Evolutionary conservation across 2,888 invertebrate genomes (phyloP), one percentile per base, ranked within the genome.

Genomic region (Hypsopygia costalis): DNA sequence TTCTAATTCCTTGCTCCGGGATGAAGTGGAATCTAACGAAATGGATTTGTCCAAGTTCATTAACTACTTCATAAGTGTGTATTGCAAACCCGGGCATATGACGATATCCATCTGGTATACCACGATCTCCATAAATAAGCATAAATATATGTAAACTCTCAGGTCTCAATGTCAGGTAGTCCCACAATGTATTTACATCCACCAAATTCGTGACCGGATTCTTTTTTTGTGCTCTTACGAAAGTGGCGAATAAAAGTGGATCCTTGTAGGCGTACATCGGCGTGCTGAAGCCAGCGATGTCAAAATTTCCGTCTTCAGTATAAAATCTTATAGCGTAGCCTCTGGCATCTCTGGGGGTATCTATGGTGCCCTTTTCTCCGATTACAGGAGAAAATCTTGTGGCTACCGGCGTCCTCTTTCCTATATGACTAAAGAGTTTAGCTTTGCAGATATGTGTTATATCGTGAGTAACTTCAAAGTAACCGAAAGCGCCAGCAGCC

Each of bases 31-130:
- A 97, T 89, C 97, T 96, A 52, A 95, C 93, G 68, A 94, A 97
- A 49, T 93, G 86, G 6, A 91, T 81, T 40, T 93, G 90, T 0
- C 93, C 92, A 3, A 91, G 77, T 9, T 83, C 89, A 74, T 97
- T 97, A 7, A 96, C 91, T 43, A 97, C 80, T 74, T 97, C 96
- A 74, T 94, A 98, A 0, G 97, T 96, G 69, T 98, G 97, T 0
- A 95, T 95, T 3, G 96, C 95, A 62, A 96, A 98, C 10, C 97
- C 97, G 59, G 97, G 95, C 97, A 98, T 97, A 74, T 94, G 93
- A 20, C 97, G 91, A 76, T 92, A 94, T 3, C 97, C 97, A 71
- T 97, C 94, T 0, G 97, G 97, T 45, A 95, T 95, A 8, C 97
- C 97, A 49, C 97, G 91, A 75, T 97, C 97, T 6, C 94, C 91